Evolutionary conservation across 2,888 invertebrate species (phyloP).

Genomic region (Phymatocera aterrima): DNA sequence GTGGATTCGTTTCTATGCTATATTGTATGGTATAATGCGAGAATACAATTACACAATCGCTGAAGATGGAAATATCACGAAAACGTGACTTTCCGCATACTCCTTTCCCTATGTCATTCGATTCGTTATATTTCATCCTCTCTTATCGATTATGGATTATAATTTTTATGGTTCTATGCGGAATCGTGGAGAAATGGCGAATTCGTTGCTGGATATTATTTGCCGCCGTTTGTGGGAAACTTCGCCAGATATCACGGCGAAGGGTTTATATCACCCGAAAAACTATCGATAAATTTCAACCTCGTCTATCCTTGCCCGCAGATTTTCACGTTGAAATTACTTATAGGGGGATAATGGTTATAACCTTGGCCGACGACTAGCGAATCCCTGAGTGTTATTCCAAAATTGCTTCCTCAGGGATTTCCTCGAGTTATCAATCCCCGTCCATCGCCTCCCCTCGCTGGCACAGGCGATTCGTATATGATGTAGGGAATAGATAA

Average conservation of each 20-base stretch:
- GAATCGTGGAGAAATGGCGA: background rate
- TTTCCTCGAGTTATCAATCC: slow-evolving; percentile 7
- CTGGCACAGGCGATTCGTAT: background rate
- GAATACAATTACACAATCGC: background rate
- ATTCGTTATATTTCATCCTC: background rate
- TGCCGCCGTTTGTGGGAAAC: too few relatives aligned
- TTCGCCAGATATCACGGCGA: too few relatives aligned
- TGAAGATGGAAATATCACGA: background rate
- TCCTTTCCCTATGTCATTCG: background rate
- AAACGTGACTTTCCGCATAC: background rate
- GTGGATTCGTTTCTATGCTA: background rate
- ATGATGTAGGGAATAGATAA: too few relatives aligned
- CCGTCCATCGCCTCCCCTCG: background rate
- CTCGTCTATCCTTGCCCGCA: background rate
- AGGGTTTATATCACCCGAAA: background rate
- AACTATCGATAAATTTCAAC: slow-evolving; percentile 1
- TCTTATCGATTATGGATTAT: background rate
- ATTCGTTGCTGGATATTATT: too few relatives aligned
- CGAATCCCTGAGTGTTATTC: slow-evolving; percentile 8
- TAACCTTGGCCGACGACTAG: background rate
- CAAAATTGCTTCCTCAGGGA: slow-evolving; percentile 27
- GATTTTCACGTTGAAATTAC: slow-evolving; percentile 17
- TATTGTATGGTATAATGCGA: too few relatives aligned
- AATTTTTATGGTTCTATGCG: background rate
- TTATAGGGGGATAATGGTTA: background rate